Evolutionary conservation across 2,888 invertebrate genomes (phyloP), one percentile per base, ranked within the genome.

Genomic region (Ophion costatus): DNA sequence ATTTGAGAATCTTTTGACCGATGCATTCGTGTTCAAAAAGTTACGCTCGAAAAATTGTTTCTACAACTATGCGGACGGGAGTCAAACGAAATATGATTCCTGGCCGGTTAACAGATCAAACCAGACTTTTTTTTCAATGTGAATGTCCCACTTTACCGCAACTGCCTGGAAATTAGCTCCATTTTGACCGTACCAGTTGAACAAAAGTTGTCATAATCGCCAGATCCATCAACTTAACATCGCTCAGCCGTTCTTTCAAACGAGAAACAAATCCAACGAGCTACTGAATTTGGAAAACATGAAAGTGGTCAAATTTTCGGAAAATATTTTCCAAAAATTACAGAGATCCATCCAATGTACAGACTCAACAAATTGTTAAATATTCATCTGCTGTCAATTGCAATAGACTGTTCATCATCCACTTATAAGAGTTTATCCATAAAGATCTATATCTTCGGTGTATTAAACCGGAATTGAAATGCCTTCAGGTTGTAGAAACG

Each of bases 21-120:
- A 67, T 66, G 77, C 79, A 75, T 14, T n/a, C 69, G 17, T 17
- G 69, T 24, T 69, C 69, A 69, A 69, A 51, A 24, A 69, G 69
- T 69, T 29, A 51, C n/a, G 51, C 24, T 51, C 14, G 7, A 51
- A 24, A 69, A 69, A 69, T 0, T 9, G 24, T 24, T 29, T 51
- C 24, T 51, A 7, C 51, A 69, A 69, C 29, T 69, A 17, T n/a
- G 3, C 51, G 24, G 3, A 17, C 24, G 42, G 0, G 3, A 14
- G 6, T 14, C 5, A 1, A 51, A n/a, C 5, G 7, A 24, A 51
- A 17, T 5, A 67, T 14, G 0, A 5, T 3, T 67, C 33, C n/a
- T 67, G 11, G 6, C 14, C 5, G 22, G 17, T 29, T 17, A 5
- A 51, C 17, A 4, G 51, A 17, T 51, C 17, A 14, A 14, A 51